Conservation (phyloP, 53 echinoderm and acorn worm species). For the Antedon mediterranea region DNA sequence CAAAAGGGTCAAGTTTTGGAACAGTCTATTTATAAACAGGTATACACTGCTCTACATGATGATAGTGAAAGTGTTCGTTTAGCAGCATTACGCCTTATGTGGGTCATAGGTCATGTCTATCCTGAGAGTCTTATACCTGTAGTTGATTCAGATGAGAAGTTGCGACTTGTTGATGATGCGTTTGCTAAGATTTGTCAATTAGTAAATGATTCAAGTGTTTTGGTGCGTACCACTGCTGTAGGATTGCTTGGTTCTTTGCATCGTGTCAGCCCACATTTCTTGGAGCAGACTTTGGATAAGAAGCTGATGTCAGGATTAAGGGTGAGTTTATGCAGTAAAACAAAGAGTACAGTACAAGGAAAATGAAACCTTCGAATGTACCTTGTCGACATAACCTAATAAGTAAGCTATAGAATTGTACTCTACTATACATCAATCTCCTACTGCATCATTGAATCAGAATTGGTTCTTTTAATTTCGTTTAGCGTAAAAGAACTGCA, state of each 20-base stretch:
- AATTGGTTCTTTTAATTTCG: background rate
- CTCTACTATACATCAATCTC: too few species aligned
- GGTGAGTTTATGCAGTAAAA: slow-evolving; percentile 38
- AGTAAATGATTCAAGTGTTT: slow-evolving; percentile 53
- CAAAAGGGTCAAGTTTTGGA: slow-evolving; percentile 74
- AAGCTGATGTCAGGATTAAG: slow-evolving; percentile 89
- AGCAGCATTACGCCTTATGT: slow-evolving; percentile 65
- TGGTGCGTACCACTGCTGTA: slow-evolving; percentile 59
- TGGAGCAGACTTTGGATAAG: slow-evolving; percentile 88
- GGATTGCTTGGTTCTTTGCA: slow-evolving; percentile 80
- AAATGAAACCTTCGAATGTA: too few species aligned
- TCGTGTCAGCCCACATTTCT: slow-evolving; percentile 56
- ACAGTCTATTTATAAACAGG: slow-evolving; percentile 54
- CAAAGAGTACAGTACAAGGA: too few species aligned
- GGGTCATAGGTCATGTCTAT: slow-evolving; percentile 82
- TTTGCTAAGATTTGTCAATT: slow-evolving; percentile 95
- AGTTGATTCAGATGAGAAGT: slow-evolving; percentile 37
- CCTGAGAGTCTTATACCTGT: slow-evolving; percentile 67
- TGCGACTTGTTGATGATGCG: slow-evolving; percentile 81
- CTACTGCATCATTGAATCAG: too few species aligned
- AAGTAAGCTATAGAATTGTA: too few species aligned
- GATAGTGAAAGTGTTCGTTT: slow-evolving; percentile 73
- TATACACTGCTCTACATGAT: slow-evolving; percentile 56
- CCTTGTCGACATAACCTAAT: too few species aligned
- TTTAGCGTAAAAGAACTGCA: slow-evolving; percentile 66